Percentiles rank a stretch among this genome's conserved stretches.
Conservation (phyloP, 1,140 invertebrate genomes). For the Popillia japonica region DNA sequence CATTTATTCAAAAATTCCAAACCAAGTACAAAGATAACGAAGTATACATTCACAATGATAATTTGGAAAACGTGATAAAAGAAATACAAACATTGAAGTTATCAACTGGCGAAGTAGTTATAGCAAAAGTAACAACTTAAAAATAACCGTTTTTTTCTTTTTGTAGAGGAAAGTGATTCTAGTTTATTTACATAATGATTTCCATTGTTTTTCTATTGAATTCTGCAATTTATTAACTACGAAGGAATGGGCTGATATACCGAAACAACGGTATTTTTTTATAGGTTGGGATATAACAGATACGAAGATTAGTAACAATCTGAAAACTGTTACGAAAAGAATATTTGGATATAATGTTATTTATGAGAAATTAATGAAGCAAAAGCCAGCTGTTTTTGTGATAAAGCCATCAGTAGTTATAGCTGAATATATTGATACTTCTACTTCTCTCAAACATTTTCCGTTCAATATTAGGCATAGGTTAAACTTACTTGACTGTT, state of each 20-base stretch:
- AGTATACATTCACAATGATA: not conserved
- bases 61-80: conserved; percentile 3
- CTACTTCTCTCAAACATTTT: conserved; percentile 3
- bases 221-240: conserved; percentile 2
- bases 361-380: conserved; percentile 10
- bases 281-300: conserved; percentile 18
- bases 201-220: not conserved
- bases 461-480: conserved; percentile 6
- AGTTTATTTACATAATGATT: conserved; percentile 32
- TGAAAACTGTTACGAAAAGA: not conserved
- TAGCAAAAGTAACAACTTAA: not conserved
- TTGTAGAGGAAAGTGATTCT: conserved; percentile 9
- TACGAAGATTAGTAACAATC: not conserved
- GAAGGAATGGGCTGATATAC: not conserved
- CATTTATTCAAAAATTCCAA: conserved; percentile 15
- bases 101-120: not conserved
- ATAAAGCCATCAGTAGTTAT: not conserved
- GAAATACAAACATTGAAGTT: not conserved
- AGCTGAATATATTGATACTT: not conserved
- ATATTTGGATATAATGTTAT: conserved; percentile 22
- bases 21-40: not conserved
- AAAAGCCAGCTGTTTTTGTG: conserved; percentile 2
- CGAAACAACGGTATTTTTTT: not conserved
- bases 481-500: not conserved
- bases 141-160: not conserved